These are phyloP conservation scores for Aphelocoma californica DNA, from an alignment of 2,797 vertebrate genomes.

Conservation along the genomic window DNA sequence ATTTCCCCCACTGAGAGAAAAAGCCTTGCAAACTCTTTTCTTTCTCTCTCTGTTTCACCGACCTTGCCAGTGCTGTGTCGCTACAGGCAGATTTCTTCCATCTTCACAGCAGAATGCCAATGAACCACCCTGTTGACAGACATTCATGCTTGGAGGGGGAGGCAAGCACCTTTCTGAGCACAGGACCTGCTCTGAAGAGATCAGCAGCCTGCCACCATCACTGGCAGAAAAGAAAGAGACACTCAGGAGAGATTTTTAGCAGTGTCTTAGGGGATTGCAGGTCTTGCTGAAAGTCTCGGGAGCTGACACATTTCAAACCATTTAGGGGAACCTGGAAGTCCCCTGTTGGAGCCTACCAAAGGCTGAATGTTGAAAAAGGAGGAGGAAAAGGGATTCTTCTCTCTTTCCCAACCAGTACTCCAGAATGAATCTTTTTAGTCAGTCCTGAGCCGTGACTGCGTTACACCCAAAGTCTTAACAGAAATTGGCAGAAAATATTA, in stretches of 20 bases:
- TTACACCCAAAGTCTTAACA: not conserved
- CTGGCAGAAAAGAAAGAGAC: not conserved
- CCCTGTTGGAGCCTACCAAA: not conserved
- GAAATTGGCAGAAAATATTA: not conserved
- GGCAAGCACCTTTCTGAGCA: not conserved
- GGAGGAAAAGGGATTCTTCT: not conserved
- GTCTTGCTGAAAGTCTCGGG: not conserved
- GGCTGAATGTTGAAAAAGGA: not conserved
- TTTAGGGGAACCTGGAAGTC: not conserved
- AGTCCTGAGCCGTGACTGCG: not conserved
- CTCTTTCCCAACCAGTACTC: not conserved
- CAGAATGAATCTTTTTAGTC: not conserved
- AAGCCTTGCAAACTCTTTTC: slow-evolving; percentile 10
- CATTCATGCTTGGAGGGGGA: not conserved
- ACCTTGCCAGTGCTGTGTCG: slow-evolving; percentile 23
- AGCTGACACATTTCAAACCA: not conserved
- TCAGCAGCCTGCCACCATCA: not conserved
- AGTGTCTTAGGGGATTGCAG: not conserved
- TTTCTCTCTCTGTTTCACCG: slow-evolving; percentile 5
- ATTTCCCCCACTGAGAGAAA: slow-evolving; percentile 48
- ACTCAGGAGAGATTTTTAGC: not conserved
- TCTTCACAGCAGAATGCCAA: slow-evolving; percentile 37
- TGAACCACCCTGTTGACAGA: slow-evolving; percentile 25
- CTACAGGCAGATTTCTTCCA: slow-evolving; percentile 19
- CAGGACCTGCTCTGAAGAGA: not conserved